Percentiles rank a stretch among this genome's conserved stretches.
Conservation (phyloP, 2,888 invertebrate genomes). For the Drosophila picticornis region DNA sequence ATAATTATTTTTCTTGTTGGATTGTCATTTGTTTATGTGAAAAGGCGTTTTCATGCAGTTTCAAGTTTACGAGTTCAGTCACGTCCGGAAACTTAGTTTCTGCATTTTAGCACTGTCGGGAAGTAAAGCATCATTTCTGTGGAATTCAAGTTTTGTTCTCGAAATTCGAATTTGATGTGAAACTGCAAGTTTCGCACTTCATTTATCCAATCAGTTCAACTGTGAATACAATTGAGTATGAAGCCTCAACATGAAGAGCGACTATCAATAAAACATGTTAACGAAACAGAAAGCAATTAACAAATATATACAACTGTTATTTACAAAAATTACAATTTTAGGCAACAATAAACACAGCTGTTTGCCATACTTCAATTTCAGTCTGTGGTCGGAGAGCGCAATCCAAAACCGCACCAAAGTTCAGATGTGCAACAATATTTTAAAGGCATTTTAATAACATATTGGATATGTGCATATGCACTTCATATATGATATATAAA, state of each 20-base stretch:
- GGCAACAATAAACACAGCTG: constrained; percentile 15
- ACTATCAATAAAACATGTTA: constrained; percentile 21
- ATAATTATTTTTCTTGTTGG: not conserved
- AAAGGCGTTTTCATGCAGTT: not conserved
- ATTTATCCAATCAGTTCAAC: constrained; percentile 22
- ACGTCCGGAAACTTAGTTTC: not conserved
- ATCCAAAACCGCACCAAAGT: constrained; percentile 16
- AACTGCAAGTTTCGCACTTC: not conserved
- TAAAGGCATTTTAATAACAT: not conserved
- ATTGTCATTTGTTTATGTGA: not conserved
- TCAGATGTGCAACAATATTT: constrained; percentile 1
- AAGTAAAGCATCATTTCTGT: not conserved
- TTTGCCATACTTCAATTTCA: constrained; percentile 23
- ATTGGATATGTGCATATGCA: not conserved
- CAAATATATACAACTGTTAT: constrained; percentile 22
- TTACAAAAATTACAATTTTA: not conserved
- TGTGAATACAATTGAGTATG: constrained; percentile 6
- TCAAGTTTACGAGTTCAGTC: not conserved
- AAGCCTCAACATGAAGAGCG: constrained; percentile 16
- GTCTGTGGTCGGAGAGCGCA: constrained; percentile 18
- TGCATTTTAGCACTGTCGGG: not conserved
- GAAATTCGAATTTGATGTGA: not conserved
- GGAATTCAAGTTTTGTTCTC: not conserved
- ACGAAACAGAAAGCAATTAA: constrained; percentile 33
- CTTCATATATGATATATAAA: not conserved